Evolutionary conservation across 2,888 invertebrate genomes (phyloP), one percentile per base, ranked within the genome.

Genomic region (Anoncus sp.): DNA sequence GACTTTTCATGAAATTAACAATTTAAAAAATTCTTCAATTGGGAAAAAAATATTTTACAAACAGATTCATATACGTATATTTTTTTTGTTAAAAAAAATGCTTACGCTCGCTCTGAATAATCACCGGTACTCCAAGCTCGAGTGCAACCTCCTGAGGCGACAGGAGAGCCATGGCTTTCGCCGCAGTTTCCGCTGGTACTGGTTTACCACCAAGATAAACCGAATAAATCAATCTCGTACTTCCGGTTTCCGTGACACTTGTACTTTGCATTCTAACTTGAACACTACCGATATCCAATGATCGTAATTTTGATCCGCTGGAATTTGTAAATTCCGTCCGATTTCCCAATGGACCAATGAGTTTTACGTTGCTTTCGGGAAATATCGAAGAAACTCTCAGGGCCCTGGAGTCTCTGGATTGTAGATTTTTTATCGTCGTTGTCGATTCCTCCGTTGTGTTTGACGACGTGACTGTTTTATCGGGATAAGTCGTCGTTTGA

Each of bases 91-190:
- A 3, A 24, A 45, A 43, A 53, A 59, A 62, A 22, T 45, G 93
- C 94, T 95, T 93, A 97, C 97, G 97, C 93, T 97, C 96, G 75
- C 97, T 96, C 92, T 97, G 97, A 82, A 96, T 95, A 62, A 95
- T 94, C 59, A 97, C 94, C 0, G 95, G 94, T 77, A 95, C 95
- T 5, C 96, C 96, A 63, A 97, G 92, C 81, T 96, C 95, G 24
- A 93, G 92, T 0, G 94, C 94, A 0, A 96, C 96, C 90, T 97
- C 97, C 40, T 94, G 94, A 69, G 96, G 95, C 5, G 95, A 94
- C 3, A 97, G 94, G n/a, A 97, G 92, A 73, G 94, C 93, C 97
- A 97, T 97, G 86, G 97, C 97, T 77, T 95, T 94, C 1, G 97
- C 96, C 0, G 97, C 97, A 2, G 96, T 96, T 2, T 94, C 94